These are phyloP conservation scores for Centropus unirufus DNA, from an alignment of 2,113 vertebrate genomes.

Conservation along the genomic window DNA sequence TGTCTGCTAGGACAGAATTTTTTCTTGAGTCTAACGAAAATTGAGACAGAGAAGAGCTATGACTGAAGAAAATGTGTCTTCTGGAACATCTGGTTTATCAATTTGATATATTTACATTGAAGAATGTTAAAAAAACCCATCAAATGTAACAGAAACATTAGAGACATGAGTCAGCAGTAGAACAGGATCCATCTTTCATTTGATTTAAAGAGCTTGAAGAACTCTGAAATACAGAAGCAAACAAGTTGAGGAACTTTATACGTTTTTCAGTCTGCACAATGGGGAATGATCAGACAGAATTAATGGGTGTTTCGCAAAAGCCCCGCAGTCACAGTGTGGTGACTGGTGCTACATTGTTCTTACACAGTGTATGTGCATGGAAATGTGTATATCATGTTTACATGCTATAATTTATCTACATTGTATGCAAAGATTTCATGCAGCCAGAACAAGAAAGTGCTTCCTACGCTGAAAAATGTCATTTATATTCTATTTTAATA, in stretches of 20 bases:
- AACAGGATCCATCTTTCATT: neutral
- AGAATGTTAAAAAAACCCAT: neutral
- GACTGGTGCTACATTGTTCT: neutral
- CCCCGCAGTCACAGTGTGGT: neutral
- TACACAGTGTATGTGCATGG: neutral
- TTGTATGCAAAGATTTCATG: neutral
- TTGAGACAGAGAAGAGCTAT: neutral
- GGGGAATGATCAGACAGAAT: neutral
- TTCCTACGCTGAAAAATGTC: neutral
- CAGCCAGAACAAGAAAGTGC: neutral
- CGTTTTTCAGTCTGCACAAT: neutral
- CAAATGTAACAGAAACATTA: neutral
- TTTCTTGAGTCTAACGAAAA: neutral
- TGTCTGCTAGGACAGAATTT: neutral
- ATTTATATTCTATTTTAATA: neutral
- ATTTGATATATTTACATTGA: neutral
- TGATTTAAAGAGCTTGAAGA: constrained; percentile 14
- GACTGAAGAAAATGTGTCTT: constrained; percentile 24
- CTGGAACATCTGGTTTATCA: neutral
- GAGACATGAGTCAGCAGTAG: constrained; percentile 11
- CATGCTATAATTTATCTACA: neutral
- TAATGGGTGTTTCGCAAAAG: neutral
- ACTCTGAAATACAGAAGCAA: neutral
- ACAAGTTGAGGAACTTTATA: neutral
- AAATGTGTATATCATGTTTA: neutral